A percentile compares a stretch with the other conserved stretches of the same genome.
These are phyloP conservation scores for Lamellibrachia satsuma DNA, from an alignment of 2,888 invertebrate genomes.

Conservation along the genomic window DNA sequence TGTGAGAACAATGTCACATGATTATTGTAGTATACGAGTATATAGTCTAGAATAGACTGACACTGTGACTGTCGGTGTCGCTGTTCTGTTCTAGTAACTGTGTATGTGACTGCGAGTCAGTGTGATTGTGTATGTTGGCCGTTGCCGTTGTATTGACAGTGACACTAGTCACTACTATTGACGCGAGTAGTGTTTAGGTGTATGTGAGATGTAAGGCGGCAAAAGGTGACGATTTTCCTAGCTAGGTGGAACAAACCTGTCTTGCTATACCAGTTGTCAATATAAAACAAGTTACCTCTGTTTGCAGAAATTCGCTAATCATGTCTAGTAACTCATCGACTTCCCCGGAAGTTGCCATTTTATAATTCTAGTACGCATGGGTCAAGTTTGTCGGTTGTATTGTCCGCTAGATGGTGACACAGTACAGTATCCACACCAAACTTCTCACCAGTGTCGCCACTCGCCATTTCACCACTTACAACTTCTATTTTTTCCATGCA, in stretches of 20 bases:
- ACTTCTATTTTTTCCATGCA: too few species aligned
- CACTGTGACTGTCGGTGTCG: too few species aligned
- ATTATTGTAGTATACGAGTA: too few species aligned
- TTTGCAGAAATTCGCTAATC: conserved; percentile 12
- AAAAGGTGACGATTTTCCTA: background rate
- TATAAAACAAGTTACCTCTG: conserved; percentile 6
- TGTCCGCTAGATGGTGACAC: background rate
- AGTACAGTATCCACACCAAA: background rate
- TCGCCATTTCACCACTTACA: too few species aligned
- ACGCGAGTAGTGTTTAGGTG: background rate
- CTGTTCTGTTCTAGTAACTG: too few species aligned
- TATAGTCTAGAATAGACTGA: too few species aligned
- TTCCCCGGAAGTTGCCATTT: conserved; percentile 11
- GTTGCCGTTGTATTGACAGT: background rate
- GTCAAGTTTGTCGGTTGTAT: background rate
- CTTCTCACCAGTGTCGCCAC: too few species aligned
- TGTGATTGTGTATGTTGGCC: too few species aligned
- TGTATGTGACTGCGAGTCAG: too few species aligned
- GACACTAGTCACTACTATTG: background rate
- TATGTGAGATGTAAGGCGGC: background rate
- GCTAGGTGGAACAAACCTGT: background rate
- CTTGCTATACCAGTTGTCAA: background rate
- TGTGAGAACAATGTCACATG: too few species aligned
- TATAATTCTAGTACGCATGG: conserved; percentile 3
- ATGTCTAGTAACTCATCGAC: background rate